Conservation (phyloP, 2,888 invertebrate genomes). For the Stenoptilia bipunctidactyla region DNA sequence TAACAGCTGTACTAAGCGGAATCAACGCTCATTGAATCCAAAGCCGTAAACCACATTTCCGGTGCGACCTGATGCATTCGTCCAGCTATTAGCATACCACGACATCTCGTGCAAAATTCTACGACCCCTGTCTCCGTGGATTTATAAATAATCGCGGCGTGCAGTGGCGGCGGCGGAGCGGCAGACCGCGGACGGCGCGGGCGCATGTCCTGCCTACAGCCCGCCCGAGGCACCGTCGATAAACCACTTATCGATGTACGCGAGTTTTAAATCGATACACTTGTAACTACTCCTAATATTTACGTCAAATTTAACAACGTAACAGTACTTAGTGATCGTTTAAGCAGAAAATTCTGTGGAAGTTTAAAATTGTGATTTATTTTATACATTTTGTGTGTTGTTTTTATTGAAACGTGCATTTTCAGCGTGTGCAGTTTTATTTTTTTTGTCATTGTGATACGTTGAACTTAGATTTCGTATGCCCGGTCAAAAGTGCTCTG, state of each 20-base stretch:
- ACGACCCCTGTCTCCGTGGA: slow-evolving; percentile 67
- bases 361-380: not conserved
- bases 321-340: too few relatives aligned
- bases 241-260: slow-evolving; percentile 11
- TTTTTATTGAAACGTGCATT: too few relatives aligned
- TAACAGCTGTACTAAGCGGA: slow-evolving; percentile 5
- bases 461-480: slow-evolving; percentile 5
- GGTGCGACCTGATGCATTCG: slow-evolving; percentile 40
- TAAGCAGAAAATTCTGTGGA: slow-evolving; percentile 21
- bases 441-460: slow-evolving; percentile 1
- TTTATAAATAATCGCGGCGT: slow-evolving; percentile 67
- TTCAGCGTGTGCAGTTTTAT: too few relatives aligned
- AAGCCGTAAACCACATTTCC: slow-evolving; percentile 32
- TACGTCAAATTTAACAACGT: too few relatives aligned
- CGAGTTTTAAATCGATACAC: slow-evolving; percentile 21
- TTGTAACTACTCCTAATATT: too few relatives aligned
- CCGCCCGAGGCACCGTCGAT: not conserved
- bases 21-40: not conserved
- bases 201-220: slow-evolving; percentile 40
- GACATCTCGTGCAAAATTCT: slow-evolving; percentile 42
- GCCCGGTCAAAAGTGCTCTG: slow-evolving; percentile 13
- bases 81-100: slow-evolving; percentile 13
- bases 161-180: slow-evolving; percentile 68
- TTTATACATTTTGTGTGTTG: too few relatives aligned
- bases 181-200: slow-evolving; percentile 69